phyloP scores from a whole-genome alignment of 2,888 invertebrate species.

The Rotaria sp. region DNA sequence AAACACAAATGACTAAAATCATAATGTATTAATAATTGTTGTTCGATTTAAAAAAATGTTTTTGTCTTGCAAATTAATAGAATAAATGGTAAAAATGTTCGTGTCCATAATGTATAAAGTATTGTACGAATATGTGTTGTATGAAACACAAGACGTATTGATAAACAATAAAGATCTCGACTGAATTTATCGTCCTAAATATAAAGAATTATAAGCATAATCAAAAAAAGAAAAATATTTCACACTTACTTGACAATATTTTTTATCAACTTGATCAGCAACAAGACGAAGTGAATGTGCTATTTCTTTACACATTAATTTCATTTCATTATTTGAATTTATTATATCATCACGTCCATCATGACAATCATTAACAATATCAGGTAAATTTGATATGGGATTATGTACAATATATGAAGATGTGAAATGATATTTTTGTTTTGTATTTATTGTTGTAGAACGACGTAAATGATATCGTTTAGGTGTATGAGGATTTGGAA shows the following conservation, averaged over 20 bases:
- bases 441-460: neutral
- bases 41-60: neutral
- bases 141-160: neutral
- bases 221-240: neutral
- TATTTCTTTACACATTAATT: neutral
- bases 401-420: neutral
- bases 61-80: neutral
- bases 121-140: neutral
- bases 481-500: neutral
- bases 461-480: neutral
- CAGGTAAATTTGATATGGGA: neutral
- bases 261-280: constrained; percentile 25
- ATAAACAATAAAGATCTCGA: neutral
- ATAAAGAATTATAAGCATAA: neutral
- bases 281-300: constrained; percentile 5
- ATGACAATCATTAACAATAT: constrained; percentile 21
- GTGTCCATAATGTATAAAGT: neutral
- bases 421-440: neutral
- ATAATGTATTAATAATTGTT: neutral
- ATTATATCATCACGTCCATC: neutral
- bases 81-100: neutral
- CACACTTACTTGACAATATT: constrained; percentile 30
- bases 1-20: neutral
- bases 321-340: neutral
- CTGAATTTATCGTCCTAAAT: neutral